Evolutionary conservation across 1,140 invertebrate species (phyloP), one percentile per base, ranked within the genome.

Genomic region (Heliconius melpomene): DNA sequence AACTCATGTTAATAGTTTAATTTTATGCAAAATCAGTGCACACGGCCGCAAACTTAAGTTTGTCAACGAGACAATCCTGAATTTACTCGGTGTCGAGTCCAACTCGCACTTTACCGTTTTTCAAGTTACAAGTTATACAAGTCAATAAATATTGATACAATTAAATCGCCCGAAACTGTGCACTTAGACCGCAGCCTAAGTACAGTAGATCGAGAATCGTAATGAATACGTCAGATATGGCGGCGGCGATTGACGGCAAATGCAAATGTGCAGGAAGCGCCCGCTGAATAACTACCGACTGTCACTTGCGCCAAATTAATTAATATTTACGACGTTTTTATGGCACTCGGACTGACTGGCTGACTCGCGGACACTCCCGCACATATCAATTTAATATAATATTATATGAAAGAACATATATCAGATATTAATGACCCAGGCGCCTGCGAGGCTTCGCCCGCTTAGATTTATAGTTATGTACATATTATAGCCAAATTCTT

Each of bases 211-310:
- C 71, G 71, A 72, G 71, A 40, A 72, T 72, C 36, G 71, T 72
- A 72, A 72, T 72, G 71, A 72, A 72, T 72, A 72, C 71, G 71
- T 72, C 71, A 72, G 36, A 72, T 72, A 72, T 72, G 71, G 71
- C 71, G 71, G 71, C 83, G 82, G 82, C 85, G 84, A 88, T 90
- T 88, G 86, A 87, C 85, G 85, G 84, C 81, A 87, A 83, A 91
- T 91, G 90, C 89, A 87, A 91, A 93, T 91, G 86, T 84, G 74
- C 85, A 88, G 87, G 86, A 87, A 88, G 84, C 80, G 76, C 78
- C 81, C 75, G 73, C 72, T 71, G 78, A 83, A 85, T 83, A 81
- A 81, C 81, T 54, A 29, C 73, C 73, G 73, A 82, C 40, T 77
- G 54, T 77, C 70, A 83, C 78, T 78, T 60, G 79, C 72, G 79